Evolutionary conservation across 2,888 invertebrate species (phyloP), one percentile per base, ranked within the genome.

Genomic region (Papilio protenor): DNA sequence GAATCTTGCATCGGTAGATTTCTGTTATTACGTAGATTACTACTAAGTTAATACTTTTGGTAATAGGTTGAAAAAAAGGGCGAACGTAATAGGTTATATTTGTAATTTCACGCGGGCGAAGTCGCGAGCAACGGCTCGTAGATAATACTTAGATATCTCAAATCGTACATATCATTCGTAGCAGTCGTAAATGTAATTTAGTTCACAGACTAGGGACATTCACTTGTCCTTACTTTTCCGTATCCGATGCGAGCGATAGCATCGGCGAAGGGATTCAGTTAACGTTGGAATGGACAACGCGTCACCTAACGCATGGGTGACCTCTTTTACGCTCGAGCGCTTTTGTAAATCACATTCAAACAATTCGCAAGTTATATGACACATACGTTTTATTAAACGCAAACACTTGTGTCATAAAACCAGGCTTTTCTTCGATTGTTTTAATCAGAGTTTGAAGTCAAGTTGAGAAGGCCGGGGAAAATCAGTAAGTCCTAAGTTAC

Each of bases 141-240:
- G 40, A 8, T 40, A 40, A 40, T 52, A 52, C 52, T 18, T 52
- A 16, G 4, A 49, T 18, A 52, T 16, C 18, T 18, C 18, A 5
- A 52, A 14, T 64, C 33, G 2, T 10, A 33, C 8, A 33, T 64
- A 33, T 33, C 33, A 64, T 33, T 61, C 16, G 14, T 61, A 18
- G 66, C 12, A 14, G 21, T n/a, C 45, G 45, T 69, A 45, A 45
- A 45, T n/a, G 45, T 45, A 69, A 45, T 69, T 69, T 69, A 21
- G 66, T 69, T 45, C 40, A 69, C 40, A 49, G n/a, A 49, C 47
- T 66, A 47, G 11, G 27, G 49, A 49, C 75, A 75, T 75, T 75
- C 75, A 66, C 75, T 64, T 75, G 64, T 75, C 66, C 75, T 75
- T 75, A 75, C 75, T 75, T 75, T 75, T 66, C 61, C 40, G 66